A percentile compares a stretch with the other conserved stretches of the same genome.
phyloP scores from a whole-genome alignment of 1,140 invertebrate genomes.

The Euwallacea similis region DNA sequence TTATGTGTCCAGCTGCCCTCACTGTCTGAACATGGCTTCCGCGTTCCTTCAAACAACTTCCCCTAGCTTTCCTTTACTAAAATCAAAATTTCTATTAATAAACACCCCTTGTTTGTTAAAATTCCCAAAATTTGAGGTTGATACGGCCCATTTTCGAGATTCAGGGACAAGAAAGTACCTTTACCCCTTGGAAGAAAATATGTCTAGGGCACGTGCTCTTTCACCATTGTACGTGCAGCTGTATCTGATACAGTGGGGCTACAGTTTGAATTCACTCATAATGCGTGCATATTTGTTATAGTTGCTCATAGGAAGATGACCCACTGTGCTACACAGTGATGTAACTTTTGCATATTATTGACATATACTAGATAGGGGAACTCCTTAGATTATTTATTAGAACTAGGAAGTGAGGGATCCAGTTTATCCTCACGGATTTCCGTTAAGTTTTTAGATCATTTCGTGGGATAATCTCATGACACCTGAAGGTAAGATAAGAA shows the following conservation, averaged over 20 bases:
- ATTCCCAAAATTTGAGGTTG: constrained; percentile 32
- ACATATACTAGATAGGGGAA: constrained; percentile 32
- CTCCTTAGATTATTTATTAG: constrained; percentile 37
- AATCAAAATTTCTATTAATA: constrained; percentile 36
- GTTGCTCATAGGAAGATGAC: background rate
- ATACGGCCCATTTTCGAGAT: constrained; percentile 33
- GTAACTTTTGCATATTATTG: constrained; percentile 32
- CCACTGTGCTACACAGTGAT: constrained; percentile 12
- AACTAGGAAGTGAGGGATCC: constrained; percentile 28
- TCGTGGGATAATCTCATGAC: too few species aligned
- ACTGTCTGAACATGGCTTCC: constrained; percentile 8
- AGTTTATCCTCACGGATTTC: constrained; percentile 27
- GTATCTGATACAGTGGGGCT: constrained; percentile 29
- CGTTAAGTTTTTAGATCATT: constrained; percentile 25
- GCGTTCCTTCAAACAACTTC: constrained; percentile 17
- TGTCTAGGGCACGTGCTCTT: constrained; percentile 37
- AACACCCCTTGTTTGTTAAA: constrained; percentile 32
- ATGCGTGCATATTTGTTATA: background rate
- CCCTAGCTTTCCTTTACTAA: constrained; percentile 7
- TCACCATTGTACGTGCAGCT: constrained; percentile 33
- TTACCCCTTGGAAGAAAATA: constrained; percentile 40
- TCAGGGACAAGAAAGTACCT: constrained; percentile 35
- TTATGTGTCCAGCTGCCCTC: constrained; percentile 20
- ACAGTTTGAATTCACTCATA: background rate
- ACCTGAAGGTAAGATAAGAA: too few species aligned